Conservation (phyloP, 1,140 invertebrate genomes). For the Drosophila sechellia region DNA sequence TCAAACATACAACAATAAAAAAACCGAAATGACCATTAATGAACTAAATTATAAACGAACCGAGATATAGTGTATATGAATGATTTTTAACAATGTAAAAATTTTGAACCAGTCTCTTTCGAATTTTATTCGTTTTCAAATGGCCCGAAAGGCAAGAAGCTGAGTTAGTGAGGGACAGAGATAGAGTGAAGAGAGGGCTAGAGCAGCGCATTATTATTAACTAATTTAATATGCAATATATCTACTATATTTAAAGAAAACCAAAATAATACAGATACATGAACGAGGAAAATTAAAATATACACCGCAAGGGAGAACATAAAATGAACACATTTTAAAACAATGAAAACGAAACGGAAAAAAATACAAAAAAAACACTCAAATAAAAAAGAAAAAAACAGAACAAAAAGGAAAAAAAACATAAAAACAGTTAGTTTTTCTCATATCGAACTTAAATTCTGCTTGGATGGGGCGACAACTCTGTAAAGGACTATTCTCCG, state of each 20-base stretch:
- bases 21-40: slow-evolving; percentile 64
- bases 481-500: not conserved
- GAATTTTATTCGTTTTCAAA: slow-evolving; percentile 70
- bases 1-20: slow-evolving; percentile 72
- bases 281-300: slow-evolving; percentile 33
- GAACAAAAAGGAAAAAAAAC: slow-evolving; percentile 48
- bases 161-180: slow-evolving; percentile 27
- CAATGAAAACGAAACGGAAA: slow-evolving; percentile 62
- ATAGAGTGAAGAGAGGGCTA: slow-evolving; percentile 39
- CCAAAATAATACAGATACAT: slow-evolving; percentile 24
- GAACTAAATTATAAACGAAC: slow-evolving; percentile 56
- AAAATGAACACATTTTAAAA: slow-evolving; percentile 78
- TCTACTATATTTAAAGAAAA: slow-evolving; percentile 55
- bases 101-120: slow-evolving; percentile 34
- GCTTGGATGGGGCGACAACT: not conserved
- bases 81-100: slow-evolving; percentile 69
- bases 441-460: not conserved
- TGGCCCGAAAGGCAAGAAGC: slow-evolving; percentile 5
- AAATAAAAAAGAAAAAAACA: slow-evolving; percentile 50
- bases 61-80: slow-evolving; percentile 48
- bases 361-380: slow-evolving; percentile 60
- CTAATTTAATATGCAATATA: slow-evolving; percentile 73
- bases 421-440: slow-evolving; percentile 19
- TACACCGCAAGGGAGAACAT: slow-evolving; percentile 36
- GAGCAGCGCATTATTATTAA: slow-evolving; percentile 72